Evolutionary conservation across 2,797 vertebrate genomes (phyloP).

Genomic region (Gephyroberyx darwinii): DNA sequence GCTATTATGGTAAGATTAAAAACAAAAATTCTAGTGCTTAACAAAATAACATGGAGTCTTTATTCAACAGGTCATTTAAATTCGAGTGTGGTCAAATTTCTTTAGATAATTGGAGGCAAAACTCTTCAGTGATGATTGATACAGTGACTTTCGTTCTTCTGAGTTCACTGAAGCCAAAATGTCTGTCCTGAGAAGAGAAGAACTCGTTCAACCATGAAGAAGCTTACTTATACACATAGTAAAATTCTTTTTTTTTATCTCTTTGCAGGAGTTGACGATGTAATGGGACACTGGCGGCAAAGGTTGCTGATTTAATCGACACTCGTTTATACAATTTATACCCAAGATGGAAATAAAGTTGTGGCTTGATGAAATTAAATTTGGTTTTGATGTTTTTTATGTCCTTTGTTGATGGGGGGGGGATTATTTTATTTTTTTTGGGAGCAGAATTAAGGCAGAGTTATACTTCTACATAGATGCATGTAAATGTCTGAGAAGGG

Average conservation of each 20-base stretch:
- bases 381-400: slow-evolving; percentile 19
- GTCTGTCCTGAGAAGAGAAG: slow-evolving; percentile 85
- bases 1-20: slow-evolving; percentile 93
- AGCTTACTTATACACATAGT: slow-evolving; percentile 2
- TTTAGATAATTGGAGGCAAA: not conserved
- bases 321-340: slow-evolving; percentile 99
- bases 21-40: not conserved
- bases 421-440: too few species aligned
- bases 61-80: not conserved
- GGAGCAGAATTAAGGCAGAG: too few species aligned
- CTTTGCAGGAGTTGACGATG: slow-evolving; percentile 96
- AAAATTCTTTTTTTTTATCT: slow-evolving; percentile 38
- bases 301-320: slow-evolving; percentile 86
- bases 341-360: slow-evolving; percentile 93
- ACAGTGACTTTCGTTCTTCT: slow-evolving; percentile 96
- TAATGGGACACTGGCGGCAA: slow-evolving; percentile 76
- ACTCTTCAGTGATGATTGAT: slow-evolving; percentile 85
- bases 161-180: slow-evolving; percentile 86
- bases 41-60: not conserved
- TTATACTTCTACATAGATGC: too few species aligned
- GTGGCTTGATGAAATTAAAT: slow-evolving; percentile 86
- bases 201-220: not conserved
- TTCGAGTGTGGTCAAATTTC: not conserved
- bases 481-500: too few species aligned
- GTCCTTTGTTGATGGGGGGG: too few species aligned